A percentile compares a stretch with the other conserved stretches of the same genome.
These are phyloP conservation scores for Aphodius sticticus DNA, from an alignment of 2,888 invertebrate species.

Conservation along the genomic window DNA sequence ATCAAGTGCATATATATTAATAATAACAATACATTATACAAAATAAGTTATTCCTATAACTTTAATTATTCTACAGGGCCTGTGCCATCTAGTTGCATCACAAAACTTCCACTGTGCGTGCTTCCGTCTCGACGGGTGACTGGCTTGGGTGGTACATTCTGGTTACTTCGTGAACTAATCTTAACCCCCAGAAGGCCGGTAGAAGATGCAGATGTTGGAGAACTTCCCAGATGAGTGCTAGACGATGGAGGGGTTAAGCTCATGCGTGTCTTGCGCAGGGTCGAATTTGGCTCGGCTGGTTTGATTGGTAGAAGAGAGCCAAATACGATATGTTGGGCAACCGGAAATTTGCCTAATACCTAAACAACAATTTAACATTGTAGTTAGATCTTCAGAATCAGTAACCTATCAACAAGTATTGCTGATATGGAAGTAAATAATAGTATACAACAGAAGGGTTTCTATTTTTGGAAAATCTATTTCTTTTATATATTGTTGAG, in stretches of 20 bases:
- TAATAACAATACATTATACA: background rate
- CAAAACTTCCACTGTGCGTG: background rate
- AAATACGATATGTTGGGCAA: conserved; percentile 94
- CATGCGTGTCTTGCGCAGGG: conserved; percentile 38
- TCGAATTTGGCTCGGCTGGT: conserved; percentile 44
- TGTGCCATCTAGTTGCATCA: background rate
- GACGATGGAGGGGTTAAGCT: conserved; percentile 38
- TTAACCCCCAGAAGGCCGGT: background rate
- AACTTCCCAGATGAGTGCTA: background rate
- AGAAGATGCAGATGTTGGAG: background rate
- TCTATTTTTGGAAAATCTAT: too few species aligned
- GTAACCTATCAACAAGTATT: background rate
- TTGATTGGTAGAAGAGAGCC: conserved; percentile 77
- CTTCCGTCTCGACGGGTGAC: background rate
- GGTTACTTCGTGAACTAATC: background rate
- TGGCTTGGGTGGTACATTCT: background rate
- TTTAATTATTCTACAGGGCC: background rate
- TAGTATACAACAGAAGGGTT: too few species aligned
- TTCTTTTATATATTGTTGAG: too few species aligned
- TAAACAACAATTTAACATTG: conserved; percentile 35
- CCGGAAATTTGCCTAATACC: conserved; percentile 89
- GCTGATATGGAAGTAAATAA: background rate
- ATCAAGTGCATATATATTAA: background rate
- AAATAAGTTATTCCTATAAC: background rate
- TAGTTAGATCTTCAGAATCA: background rate